Conservation (phyloP, 2,797 vertebrate species). For the Pelobates cultripes region DNA sequence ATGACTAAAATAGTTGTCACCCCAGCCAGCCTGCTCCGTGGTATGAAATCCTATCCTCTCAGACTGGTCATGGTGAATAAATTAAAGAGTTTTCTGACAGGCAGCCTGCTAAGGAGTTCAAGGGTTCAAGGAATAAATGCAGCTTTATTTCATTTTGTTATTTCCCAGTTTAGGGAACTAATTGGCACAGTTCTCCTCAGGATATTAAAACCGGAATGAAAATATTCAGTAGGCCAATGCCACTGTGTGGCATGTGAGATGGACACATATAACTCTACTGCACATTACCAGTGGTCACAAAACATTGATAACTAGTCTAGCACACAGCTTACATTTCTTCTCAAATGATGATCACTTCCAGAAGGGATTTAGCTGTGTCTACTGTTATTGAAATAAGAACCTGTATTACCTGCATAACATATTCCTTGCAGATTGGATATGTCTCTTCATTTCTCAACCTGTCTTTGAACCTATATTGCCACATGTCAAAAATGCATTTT, state of each 20-base stretch:
- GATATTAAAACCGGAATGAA: slow-evolving; percentile 43
- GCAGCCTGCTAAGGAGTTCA: slow-evolving; percentile 34
- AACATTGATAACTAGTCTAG: slow-evolving; percentile 24
- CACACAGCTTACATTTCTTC: slow-evolving; percentile 31
- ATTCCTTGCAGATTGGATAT: slow-evolving; percentile 12
- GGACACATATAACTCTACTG: slow-evolving; percentile 30
- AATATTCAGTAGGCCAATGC: slow-evolving; percentile 21
- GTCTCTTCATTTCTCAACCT: not conserved
- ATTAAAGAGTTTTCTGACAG: slow-evolving; percentile 45
- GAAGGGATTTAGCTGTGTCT: slow-evolving; percentile 39
- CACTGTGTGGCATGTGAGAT: slow-evolving; percentile 33
- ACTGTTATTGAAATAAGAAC: slow-evolving; percentile 30
- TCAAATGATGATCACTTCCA: slow-evolving; percentile 37
- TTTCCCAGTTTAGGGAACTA: slow-evolving; percentile 31
- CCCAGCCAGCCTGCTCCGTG: slow-evolving; percentile 28
- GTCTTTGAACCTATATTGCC: not conserved
- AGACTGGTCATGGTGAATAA: slow-evolving; percentile 39
- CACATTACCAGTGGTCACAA: slow-evolving; percentile 17
- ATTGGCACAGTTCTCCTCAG: slow-evolving; percentile 42
- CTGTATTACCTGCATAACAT: not conserved
- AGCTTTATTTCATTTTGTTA: slow-evolving; percentile 32
- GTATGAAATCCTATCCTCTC: slow-evolving; percentile 40
- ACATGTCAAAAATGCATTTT: not conserved
- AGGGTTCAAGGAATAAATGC: slow-evolving; percentile 33
- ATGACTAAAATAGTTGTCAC: slow-evolving; percentile 49